These are phyloP conservation scores for Meandrina meandrites DNA, from an alignment of 92 coral and sea anemone genomes.

Conservation along the genomic window DNA sequence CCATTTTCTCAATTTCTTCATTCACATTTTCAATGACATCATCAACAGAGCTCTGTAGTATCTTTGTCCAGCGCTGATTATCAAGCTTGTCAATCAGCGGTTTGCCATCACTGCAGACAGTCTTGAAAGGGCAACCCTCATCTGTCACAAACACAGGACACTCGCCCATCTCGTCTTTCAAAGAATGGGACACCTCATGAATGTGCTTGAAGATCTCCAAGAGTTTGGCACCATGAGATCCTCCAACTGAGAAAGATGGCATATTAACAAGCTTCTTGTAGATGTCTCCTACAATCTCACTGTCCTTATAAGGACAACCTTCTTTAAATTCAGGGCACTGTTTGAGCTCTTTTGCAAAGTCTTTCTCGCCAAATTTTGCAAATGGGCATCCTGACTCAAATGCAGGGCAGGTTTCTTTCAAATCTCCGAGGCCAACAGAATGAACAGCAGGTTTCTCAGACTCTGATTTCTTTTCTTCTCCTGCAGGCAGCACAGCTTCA, in stretches of 20 bases:
- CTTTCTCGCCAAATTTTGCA: constrained; percentile 50
- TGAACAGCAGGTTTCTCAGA: background rate
- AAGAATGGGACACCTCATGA: constrained; percentile 75
- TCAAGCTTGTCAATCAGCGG: constrained; percentile 86
- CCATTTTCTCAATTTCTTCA: constrained; percentile 58
- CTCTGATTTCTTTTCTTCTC: constrained; percentile 10
- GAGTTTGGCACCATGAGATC: constrained; percentile 82
- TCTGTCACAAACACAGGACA: constrained; percentile 88
- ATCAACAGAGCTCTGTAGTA: constrained; percentile 65
- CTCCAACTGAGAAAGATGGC: constrained; percentile 69
- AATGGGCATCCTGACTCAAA: constrained; percentile 84
- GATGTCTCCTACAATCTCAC: constrained; percentile 70
- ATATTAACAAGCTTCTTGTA: constrained; percentile 72
- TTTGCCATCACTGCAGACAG: constrained; percentile 92
- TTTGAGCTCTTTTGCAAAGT: constrained; percentile 40
- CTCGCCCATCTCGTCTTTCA: constrained; percentile 85
- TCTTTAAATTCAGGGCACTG: constrained; percentile 86
- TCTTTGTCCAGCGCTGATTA: constrained; percentile 77
- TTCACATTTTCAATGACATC: constrained; percentile 49
- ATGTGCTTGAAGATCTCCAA: constrained; percentile 77
- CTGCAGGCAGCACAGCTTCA: constrained; percentile 55
- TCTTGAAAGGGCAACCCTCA: constrained; percentile 94
- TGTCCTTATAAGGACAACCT: constrained; percentile 92
- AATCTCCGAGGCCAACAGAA: constrained; percentile 43
- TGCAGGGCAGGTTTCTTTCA: constrained; percentile 81